Base-by-base conservation (phyloP, 2,888 invertebrate genomes). In the Chorisops tibialis region DNA sequence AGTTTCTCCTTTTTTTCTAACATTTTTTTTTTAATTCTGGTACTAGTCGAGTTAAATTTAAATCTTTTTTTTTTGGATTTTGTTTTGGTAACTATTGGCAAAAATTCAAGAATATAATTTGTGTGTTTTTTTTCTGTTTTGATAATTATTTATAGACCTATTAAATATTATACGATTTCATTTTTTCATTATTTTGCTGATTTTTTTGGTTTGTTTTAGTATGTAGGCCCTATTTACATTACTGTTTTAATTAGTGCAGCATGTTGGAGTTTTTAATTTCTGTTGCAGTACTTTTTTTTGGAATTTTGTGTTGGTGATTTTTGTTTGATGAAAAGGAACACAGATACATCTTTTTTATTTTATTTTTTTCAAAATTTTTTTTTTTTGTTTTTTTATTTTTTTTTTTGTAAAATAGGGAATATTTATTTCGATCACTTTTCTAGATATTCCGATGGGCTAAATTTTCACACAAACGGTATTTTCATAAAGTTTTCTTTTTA, bases 91-190 rank as follows among this genome's bases (percentile, higher is more conserved):
- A 30, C 30, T 30, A 30, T 30, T 30, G 30, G 30, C 30, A 30
- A 30, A 30, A 30, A 30, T 30, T 30, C 30, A 12, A 30, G 37
- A 39, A 22, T 52, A 39, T 52, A 18, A n/a, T 41, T 52, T 51
- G 9, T 18, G 30, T 51, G n/a, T 51, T 21, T 6, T 51, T 52
- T 52, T 52, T 52, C 14, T 52, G 11, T 19, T 35, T n/a, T 19
- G 12, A 24, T 51, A 14, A 18, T 51, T 51, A 38, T 39, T 60
- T 63, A 52, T 61, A 63, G 59, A 62, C 63, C 43, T 62, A 63
- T 64, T 67, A 56, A 65, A 37, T 62, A 62, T 65, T 65, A 56
- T 63, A 38, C 64, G 30, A 41, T 16, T 16, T 41, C 6, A 41
- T 41, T 41, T 16, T 16, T 41, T 41, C 6, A 9, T 41, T 59